Evolutionary conservation across 2,797 vertebrate species (phyloP).

Genomic region (Arnoldichthys spilopterus): DNA sequence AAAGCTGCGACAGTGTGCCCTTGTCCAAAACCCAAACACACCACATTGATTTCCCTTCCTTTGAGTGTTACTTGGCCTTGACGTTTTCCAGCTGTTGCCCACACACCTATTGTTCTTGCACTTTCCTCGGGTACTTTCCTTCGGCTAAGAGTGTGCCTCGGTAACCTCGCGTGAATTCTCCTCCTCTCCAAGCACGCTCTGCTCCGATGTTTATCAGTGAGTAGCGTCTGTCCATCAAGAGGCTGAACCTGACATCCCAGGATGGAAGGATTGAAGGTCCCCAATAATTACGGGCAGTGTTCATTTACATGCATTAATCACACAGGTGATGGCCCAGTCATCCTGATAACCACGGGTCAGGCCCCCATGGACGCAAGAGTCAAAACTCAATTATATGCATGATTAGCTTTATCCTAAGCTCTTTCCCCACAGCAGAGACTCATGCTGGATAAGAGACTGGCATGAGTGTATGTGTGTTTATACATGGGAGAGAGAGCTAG

Average conservation of each 20-base stretch:
- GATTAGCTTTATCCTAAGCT: constrained; percentile 63
- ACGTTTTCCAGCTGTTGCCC: constrained; percentile 50
- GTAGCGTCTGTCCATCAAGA: constrained; percentile 47
- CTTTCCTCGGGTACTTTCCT: constrained; percentile 40
- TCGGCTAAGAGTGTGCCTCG: constrained; percentile 14
- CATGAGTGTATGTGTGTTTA: constrained; percentile 36
- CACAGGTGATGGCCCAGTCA: constrained; percentile 60
- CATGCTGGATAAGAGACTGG: constrained; percentile 52
- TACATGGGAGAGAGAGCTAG: constrained; percentile 21
- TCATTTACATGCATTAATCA: constrained; percentile 63
- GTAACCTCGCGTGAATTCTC: constrained; percentile 41
- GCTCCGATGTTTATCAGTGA: constrained; percentile 32
- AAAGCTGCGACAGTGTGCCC: constrained; percentile 58
- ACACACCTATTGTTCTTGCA: constrained; percentile 44
- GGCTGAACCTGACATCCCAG: constrained; percentile 33
- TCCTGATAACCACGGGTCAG: constrained; percentile 59
- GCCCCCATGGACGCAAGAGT: constrained; percentile 55
- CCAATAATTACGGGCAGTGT: constrained; percentile 56
- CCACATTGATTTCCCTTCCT: constrained; percentile 49
- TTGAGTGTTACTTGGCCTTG: constrained; percentile 53
- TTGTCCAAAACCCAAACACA: constrained; percentile 55
- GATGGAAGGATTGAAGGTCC: constrained; percentile 47
- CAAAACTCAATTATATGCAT: constrained; percentile 65
- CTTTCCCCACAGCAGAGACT: constrained; percentile 52
- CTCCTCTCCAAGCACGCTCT: constrained; percentile 22